These are phyloP conservation scores for Gallinago stenura DNA, from an alignment of 2,797 vertebrate genomes.

Conservation along the genomic window DNA sequence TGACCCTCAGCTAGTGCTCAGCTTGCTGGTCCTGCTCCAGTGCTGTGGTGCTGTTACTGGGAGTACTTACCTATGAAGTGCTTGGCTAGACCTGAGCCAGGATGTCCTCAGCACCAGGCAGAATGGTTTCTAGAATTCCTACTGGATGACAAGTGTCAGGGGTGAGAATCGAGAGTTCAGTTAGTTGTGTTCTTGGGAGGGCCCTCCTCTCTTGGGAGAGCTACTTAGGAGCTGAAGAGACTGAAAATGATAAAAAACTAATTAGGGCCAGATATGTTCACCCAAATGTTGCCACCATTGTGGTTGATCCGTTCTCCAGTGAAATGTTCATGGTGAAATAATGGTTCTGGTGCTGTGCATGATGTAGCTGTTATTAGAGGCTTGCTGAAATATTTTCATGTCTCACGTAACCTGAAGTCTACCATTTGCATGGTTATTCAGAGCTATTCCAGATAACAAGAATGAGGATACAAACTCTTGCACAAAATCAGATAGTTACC, in stretches of 20 bases:
- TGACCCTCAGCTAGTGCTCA: not conserved
- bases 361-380: not conserved
- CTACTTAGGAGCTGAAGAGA: not conserved
- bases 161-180: not conserved
- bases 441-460: not conserved
- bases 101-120: not conserved
- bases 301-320: not conserved
- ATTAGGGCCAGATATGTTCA: not conserved
- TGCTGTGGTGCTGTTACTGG: not conserved
- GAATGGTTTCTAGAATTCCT: not conserved
- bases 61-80: not conserved
- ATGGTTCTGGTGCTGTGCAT: too few relatives aligned
- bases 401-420: not conserved
- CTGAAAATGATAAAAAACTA: not conserved
- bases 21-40: not conserved
- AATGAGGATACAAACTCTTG: not conserved
- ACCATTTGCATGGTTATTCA: not conserved
- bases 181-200: rapidly evolving
- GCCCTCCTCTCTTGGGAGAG: too few relatives aligned
- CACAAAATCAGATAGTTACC: not conserved
- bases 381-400: not conserved
- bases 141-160: not conserved
- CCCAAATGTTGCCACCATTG: not conserved
- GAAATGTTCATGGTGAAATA: not conserved
- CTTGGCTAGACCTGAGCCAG: not conserved